Evolutionary conservation across 2,888 invertebrate species (phyloP), one percentile per base, ranked within the genome.

Genomic region (Perdita meconis): DNA sequence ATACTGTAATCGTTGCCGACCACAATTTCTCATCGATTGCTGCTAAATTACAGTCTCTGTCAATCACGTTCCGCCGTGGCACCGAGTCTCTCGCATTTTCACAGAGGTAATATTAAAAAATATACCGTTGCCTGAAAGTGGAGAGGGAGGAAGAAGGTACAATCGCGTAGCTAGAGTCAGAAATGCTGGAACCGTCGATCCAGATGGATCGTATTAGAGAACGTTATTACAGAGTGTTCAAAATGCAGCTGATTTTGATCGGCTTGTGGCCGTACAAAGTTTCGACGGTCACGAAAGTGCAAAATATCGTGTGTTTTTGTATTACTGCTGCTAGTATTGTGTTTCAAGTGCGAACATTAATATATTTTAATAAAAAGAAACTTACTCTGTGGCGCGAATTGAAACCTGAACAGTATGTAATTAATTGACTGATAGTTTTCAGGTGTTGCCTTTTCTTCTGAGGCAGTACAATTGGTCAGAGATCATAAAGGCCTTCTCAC

Each of bases 221-320:
- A 22, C 1, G 0, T 12, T 61, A 55, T 36, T 61, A 22, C 42
- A 55, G 0, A 19, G 0, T 24, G 26, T 57, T n/a, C 26, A 36
- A 26, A 44, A 13, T 6, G 30, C 50, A n/a, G n/a, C 30, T 64
- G 19, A 8, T 63, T 8, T 13, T 47, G n/a, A 5, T 22, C 22
- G 50, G 56, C n/a, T 6, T 70, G 22, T 69, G 68, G 68, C 68
- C 68, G n/a, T 55, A 69, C 42, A 13, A 56, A 16, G 24, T 12
- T 12, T 34, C 56, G 13, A 13, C 2, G 34, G 19, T 66, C 34
- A 34, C 22, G 10, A 19, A 16, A 19, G 19, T 47, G 16, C 8
- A 6, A 16, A 47, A 19, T 47, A 47, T 47, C 12, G 44, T 47
- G 22, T 47, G 5, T 16, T 10, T 0, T 47, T 22, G 1, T 47